These are phyloP conservation scores for Rapana venosa DNA, from an alignment of 2,888 invertebrate species.

Conservation along the genomic window DNA sequence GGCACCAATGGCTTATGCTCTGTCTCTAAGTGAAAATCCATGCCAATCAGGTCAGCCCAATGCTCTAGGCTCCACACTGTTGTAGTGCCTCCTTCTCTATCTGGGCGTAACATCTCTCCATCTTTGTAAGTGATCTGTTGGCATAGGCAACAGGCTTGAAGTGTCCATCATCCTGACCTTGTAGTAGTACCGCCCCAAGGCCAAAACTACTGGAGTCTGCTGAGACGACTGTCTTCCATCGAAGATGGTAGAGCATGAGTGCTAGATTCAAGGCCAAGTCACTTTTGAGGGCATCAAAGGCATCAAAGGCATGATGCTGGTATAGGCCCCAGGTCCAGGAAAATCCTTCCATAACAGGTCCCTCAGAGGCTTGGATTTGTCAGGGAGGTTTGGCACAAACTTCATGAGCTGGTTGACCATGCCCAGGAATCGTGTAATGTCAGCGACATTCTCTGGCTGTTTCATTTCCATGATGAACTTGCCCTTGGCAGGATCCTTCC, in stretches of 20 bases:
- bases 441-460: background rate
- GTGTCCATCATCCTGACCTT: background rate
- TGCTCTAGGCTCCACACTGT: background rate
- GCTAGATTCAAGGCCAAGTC: background rate
- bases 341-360: too few species aligned
- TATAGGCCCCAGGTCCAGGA: conserved; percentile 6
- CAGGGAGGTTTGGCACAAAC: conserved; percentile 28
- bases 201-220: conserved; percentile 23
- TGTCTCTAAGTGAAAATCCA: background rate
- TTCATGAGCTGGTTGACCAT: background rate
- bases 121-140: background rate
- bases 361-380: background rate
- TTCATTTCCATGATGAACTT: conserved; percentile 53
- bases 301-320: background rate
- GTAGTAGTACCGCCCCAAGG: background rate
- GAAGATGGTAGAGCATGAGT: conserved; percentile 18
- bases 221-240: background rate
- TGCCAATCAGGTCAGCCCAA: background rate
- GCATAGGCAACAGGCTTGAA: conserved; percentile 15
- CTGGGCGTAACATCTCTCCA: background rate
- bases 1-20: background rate
- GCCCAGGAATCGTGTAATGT: background rate
- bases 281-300: background rate
- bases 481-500: conserved; percentile 80
- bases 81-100: background rate